Evolutionary conservation across 1,140 invertebrate genomes (phyloP).

Genomic region (Aphaenogaster floridana): DNA sequence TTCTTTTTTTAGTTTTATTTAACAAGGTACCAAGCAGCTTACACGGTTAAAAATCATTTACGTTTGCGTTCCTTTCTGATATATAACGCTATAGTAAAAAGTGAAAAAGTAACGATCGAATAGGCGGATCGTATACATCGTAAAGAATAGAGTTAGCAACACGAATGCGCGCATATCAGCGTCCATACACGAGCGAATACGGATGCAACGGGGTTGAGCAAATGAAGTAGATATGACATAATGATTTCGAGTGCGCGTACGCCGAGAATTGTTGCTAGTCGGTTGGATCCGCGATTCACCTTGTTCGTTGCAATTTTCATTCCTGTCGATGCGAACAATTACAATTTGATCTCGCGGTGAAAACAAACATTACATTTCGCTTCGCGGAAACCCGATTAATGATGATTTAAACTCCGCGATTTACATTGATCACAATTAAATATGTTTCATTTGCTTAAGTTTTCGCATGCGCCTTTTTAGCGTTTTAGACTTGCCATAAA

Average conservation of each 20-base stretch:
- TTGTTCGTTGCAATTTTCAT: conserved; percentile 69
- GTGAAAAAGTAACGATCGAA: conserved; percentile 55
- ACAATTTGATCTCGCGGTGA: conserved; percentile 46
- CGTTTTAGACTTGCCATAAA: neutral
- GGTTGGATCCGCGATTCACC: conserved; percentile 52
- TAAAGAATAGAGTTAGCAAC: conserved; percentile 68
- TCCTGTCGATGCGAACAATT: conserved; percentile 64
- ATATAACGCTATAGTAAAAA: conserved; percentile 55
- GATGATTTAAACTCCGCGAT: conserved; percentile 53
- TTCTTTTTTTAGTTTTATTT: conserved; percentile 58
- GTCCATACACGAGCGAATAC: conserved; percentile 44
- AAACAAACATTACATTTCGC: conserved; percentile 61
- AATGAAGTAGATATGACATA: conserved; percentile 78
- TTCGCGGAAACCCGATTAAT: conserved; percentile 57
- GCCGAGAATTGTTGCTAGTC: conserved; percentile 65
- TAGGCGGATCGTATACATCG: conserved; percentile 48
- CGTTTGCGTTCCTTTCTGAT: conserved; percentile 25
- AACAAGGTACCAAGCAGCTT: conserved; percentile 42
- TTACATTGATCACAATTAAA: conserved; percentile 49
- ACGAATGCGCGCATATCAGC: conserved; percentile 50
- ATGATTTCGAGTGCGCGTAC: conserved; percentile 75
- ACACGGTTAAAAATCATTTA: conserved; percentile 61
- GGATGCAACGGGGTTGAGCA: conserved; percentile 70
- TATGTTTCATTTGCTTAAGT: neutral
- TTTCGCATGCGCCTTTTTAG: neutral